Percentiles rank a stretch among this genome's conserved stretches.
phyloP scores from a whole-genome alignment of 2,888 invertebrate species.

The Dryocosmus kuriphilus region DNA sequence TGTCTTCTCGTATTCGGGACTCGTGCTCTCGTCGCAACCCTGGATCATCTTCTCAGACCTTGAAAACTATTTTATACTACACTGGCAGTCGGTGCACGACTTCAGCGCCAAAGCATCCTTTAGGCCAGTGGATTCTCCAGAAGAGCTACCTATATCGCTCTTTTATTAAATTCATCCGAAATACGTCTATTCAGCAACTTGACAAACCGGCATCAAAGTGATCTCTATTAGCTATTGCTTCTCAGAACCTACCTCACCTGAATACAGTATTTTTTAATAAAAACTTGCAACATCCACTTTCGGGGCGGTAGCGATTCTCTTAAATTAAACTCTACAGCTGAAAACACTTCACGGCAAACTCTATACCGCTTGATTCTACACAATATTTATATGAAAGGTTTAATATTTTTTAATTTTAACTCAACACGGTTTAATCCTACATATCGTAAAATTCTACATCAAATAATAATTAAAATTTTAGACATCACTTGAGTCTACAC shows the following conservation, averaged over 20 bases:
- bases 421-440: too few species aligned
- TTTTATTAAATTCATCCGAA: conserved; percentile 34
- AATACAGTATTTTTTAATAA: conserved; percentile 20
- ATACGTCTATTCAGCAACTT: conserved; percentile 35
- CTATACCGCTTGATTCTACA: too few species aligned
- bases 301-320: too few species aligned
- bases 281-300: not conserved
- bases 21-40: conserved; percentile 19
- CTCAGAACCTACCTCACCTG: conserved; percentile 1
- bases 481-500: too few species aligned
- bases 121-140: conserved; percentile 24
- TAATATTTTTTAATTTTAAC: too few species aligned
- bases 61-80: conserved; percentile 34
- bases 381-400: too few species aligned
- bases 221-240: conserved; percentile 31
- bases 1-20: conserved; percentile 30
- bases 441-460: too few species aligned
- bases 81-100: conserved; percentile 33
- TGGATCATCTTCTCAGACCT: conserved; percentile 36
- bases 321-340: too few species aligned
- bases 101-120: conserved; percentile 18
- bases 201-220: conserved; percentile 15
- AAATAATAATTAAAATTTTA: too few species aligned
- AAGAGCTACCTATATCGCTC: conserved; percentile 25
- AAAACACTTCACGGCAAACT: too few species aligned